A percentile compares a stretch with the other conserved stretches of the same genome.
Evolutionary conservation across 1,140 invertebrate genomes (phyloP).

Genomic region (Brachionus paranguensis): DNA sequence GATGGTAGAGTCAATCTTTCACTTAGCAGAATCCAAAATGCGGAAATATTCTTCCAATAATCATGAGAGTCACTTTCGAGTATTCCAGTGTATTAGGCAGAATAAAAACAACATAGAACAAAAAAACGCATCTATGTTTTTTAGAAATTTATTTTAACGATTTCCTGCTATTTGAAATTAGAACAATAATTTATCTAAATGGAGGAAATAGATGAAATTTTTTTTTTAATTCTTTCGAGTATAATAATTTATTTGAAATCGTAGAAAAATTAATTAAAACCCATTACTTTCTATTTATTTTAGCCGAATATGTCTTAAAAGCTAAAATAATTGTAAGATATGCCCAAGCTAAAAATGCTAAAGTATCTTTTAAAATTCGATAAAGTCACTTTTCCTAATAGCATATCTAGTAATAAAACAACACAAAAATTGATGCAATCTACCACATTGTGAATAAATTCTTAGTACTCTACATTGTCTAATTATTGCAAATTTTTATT

Average conservation of each 20-base stretch:
- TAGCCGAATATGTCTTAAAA: neutral
- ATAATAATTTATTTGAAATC: constrained; percentile 3
- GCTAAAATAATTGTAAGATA: neutral
- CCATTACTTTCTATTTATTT: neutral
- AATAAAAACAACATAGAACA: neutral
- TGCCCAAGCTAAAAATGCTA: neutral
- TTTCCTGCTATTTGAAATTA: neutral
- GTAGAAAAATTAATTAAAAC: neutral
- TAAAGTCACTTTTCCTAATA: neutral
- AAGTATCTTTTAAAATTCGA: neutral
- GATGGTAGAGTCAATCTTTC: neutral
- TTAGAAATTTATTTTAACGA: neutral
- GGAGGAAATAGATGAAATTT: neutral
- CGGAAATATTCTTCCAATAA: neutral
- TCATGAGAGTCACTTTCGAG: neutral
- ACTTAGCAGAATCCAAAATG: neutral
- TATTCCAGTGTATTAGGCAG: neutral
- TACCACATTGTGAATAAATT: neutral
- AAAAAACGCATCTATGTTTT: neutral
- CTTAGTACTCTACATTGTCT: neutral
- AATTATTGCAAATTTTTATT: neutral
- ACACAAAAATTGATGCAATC: neutral
- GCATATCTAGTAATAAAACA: neutral
- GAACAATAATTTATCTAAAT: neutral
- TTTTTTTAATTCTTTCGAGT: neutral